phyloP scores from a whole-genome alignment of 2,888 invertebrate genomes.

The Melanostoma scalare region DNA sequence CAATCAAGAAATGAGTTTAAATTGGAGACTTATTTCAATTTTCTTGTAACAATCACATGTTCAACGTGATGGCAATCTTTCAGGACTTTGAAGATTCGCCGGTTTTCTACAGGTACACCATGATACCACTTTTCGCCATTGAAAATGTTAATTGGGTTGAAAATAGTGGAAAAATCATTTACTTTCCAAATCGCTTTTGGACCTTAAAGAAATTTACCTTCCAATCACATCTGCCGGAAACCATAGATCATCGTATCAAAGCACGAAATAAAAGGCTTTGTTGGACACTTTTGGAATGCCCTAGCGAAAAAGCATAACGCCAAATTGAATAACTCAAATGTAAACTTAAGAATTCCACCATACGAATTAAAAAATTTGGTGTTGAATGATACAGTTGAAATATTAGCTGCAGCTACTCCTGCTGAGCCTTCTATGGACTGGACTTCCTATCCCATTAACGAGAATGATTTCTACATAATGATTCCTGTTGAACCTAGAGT shows the following conservation, averaged over 20 bases:
- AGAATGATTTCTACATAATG: no score
- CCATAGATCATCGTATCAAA: neutral
- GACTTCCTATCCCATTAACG: no score
- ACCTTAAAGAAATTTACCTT: neutral
- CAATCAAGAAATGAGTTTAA: neutral
- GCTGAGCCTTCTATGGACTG: slow-evolving; percentile 7
- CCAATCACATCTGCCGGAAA: neutral
- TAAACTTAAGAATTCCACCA: slow-evolving; percentile 53
- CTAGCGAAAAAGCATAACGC: slow-evolving; percentile 77
- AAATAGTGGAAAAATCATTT: accelerated
- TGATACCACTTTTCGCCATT: neutral
- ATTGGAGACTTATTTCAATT: neutral
- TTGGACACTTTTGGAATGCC: slow-evolving; percentile 76
- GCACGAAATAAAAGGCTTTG: slow-evolving; percentile 74
- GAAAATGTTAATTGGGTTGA: neutral
- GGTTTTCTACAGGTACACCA: neutral
- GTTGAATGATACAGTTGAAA: no score
- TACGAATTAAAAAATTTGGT: slow-evolving; percentile 48
- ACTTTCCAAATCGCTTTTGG: neutral
- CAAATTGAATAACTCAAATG: slow-evolving; percentile 55
- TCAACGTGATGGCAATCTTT: slow-evolving; percentile 1
- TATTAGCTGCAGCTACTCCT: no score
- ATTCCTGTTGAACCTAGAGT: no score
- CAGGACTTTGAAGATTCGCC: neutral
- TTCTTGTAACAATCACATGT: neutral